These are phyloP conservation scores for Cololabis saira DNA, from an alignment of 2,113 vertebrate species.

Conservation along the genomic window DNA sequence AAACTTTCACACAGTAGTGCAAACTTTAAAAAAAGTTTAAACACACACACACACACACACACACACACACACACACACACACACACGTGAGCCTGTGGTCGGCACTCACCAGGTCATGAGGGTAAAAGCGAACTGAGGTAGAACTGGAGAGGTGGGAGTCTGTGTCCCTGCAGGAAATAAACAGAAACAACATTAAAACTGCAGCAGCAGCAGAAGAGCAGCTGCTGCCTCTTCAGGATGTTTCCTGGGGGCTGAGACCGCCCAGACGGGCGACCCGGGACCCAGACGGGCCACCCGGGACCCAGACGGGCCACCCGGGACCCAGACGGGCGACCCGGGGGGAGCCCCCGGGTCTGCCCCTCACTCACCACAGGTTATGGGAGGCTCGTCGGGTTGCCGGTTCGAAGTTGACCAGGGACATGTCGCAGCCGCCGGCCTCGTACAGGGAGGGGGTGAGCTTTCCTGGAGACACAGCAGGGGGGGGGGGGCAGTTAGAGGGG, in stretches of 20 bases:
- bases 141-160: constrained; percentile 99
- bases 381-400: constrained; percentile 97
- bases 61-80: constrained; percentile 5
- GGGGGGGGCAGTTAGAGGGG: constrained; percentile 20
- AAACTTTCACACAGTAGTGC: no score
- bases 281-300: no score
- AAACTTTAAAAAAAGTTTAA: no score
- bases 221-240: background rate
- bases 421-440: constrained; percentile 93
- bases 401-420: constrained; percentile 98
- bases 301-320: no score
- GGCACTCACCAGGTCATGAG: constrained; percentile 98
- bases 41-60: no score
- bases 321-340: no score
- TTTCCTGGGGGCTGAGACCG: no score
- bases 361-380: constrained; percentile 94
- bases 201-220: constrained; percentile 29
- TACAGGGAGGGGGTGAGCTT: constrained; percentile 96
- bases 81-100: background rate
- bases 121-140: constrained; percentile 99
- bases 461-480: constrained; percentile 78
- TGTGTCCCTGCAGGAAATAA: constrained; percentile 89
- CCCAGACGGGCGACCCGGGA: no score
- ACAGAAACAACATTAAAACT: background rate
- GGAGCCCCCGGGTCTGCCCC: no score